Base-by-base conservation (phyloP, 2,888 invertebrate species). In the Tridacna gigas region DNA sequence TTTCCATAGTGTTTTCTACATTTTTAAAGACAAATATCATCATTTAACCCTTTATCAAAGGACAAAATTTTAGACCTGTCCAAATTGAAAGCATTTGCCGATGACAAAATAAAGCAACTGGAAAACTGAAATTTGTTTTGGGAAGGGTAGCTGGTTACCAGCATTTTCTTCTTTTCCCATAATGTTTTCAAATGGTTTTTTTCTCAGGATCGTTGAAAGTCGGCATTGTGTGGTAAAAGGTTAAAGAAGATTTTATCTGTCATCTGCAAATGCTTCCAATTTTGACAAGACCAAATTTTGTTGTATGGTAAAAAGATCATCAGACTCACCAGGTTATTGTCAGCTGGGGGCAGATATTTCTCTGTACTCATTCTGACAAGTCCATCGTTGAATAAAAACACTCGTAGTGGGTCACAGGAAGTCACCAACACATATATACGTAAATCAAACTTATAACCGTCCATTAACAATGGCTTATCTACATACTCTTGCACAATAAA, bases 401-500 rank as follows among this genome's bases (percentile, higher is more conserved):
- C 83, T 18, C 94, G 86, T 18, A 95, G 91, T 0, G 95, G 95
- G 83, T 95, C 95, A 89, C 94, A 94, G n/a, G 94, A 94, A 2
- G 95, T 95, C 28, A 95, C 90, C 7, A 95, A 91, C 7, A 94
- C 95, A 86, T 95, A 95, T 48, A 95, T 93, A 20, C 95, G 90
- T 79, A 95, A 88, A 84, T 95, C 95, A 91, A 93, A 94, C 90
- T 95, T 95, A 90, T 91, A 95, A 13, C 94, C 95, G 76, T 95
- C 95, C 74, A 95, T 85, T 45, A 95, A 90, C 66, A 94, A 90
- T 0, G 95, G 95, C 79, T 94, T 94, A 81, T 95, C 94, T 11
- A 95, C 89, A 89, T 95, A 95, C 88, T 95, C 94, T 85, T 95
- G 95, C 12, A 95, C 93, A 63, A 95, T 93, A 73, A 90, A 91